Percentiles rank a stretch among this genome's conserved stretches.
Conservation (phyloP, 1,140 invertebrate species). For the Drosophila gunungcola region DNA sequence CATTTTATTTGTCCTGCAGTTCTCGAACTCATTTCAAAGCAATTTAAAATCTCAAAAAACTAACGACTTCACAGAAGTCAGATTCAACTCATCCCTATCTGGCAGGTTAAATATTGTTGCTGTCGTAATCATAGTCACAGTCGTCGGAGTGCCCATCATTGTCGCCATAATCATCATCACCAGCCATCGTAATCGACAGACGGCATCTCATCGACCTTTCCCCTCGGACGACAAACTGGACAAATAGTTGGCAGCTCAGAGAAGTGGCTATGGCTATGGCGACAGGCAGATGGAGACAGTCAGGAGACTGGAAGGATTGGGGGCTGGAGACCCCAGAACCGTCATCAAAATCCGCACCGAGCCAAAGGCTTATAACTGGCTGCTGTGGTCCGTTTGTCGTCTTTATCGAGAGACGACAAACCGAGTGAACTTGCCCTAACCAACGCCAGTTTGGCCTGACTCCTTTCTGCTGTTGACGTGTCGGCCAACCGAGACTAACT, state of each 20-base stretch:
- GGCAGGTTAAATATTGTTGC: constrained; percentile 26
- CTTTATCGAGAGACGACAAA: constrained; percentile 64
- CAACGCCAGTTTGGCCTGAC: constrained; percentile 40
- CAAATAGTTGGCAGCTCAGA: constrained; percentile 43
- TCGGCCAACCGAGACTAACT: constrained; percentile 61
- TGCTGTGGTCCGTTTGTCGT: constrained; percentile 73
- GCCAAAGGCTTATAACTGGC: constrained; percentile 60
- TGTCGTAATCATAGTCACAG: constrained; percentile 46
- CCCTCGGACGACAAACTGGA: constrained; percentile 33
- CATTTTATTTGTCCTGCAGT: no score
- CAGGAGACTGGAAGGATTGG: constrained; percentile 21
- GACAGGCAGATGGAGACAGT: constrained; percentile 14
- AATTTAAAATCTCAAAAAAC: not conserved
- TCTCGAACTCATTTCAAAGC: no score
- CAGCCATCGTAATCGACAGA: constrained; percentile 53
- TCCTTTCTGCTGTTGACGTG: constrained; percentile 57
- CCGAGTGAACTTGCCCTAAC: constrained; percentile 47
- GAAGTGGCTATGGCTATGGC: not conserved
- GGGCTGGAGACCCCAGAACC: constrained; percentile 1
- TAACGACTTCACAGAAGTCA: not conserved
- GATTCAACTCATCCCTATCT: constrained; percentile 24
- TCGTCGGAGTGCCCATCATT: constrained; percentile 34
- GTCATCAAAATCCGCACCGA: constrained; percentile 39
- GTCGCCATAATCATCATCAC: constrained; percentile 51
- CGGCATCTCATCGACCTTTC: constrained; percentile 50